Base-by-base conservation (phyloP, 2,797 vertebrate species). In the Sphenopsis melanotis region DNA sequence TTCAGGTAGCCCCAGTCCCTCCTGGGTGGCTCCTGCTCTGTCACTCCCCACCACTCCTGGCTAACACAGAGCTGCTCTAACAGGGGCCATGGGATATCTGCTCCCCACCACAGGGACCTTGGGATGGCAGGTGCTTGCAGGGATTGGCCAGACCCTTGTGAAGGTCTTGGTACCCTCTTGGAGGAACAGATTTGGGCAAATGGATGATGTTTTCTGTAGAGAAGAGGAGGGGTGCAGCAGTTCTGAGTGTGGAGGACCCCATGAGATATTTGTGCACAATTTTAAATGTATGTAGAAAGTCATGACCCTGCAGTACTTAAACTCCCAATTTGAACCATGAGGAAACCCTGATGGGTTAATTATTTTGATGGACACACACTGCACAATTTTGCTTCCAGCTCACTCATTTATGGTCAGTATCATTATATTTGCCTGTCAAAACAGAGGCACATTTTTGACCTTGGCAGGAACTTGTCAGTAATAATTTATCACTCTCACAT, bases 81-180 rank as follows among this genome's bases (percentile, higher is more conserved):
- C n/a, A 1, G 0, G 7, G 50, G 19, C 19, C n/a, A 15, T 0
- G 2, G 16, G 29, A 14, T 2, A 5, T 6, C 23, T 76, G 8
- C 32, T 64, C 7, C 56, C 29, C 32, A 29, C 36, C 20, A 2
- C 3, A 11, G 77, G 29, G 5, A 49, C 10, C 83, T 77, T 16
- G 47, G 41, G 24, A 15, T 22, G 36, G 11, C 53, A 74, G 15
- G 6, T 66, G 5, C 32, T 36, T 32, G 52, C 24, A 86, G 19
- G 3, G 2, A 1, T 14, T 80, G 29, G 17, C 12, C 32, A 84
- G 46, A 75, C 3, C 12, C 56, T 57, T 61, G 55, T 21, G 37
- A 75, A 82, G 29, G 23, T 21, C 36, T 66, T 53, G 47, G 22
- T 3, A 60, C 8, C 9, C 24, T 4, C 37, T 65, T 34, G 50